Conservation (phyloP, 1,140 invertebrate genomes). For the Panagrolaimus sp. region DNA sequence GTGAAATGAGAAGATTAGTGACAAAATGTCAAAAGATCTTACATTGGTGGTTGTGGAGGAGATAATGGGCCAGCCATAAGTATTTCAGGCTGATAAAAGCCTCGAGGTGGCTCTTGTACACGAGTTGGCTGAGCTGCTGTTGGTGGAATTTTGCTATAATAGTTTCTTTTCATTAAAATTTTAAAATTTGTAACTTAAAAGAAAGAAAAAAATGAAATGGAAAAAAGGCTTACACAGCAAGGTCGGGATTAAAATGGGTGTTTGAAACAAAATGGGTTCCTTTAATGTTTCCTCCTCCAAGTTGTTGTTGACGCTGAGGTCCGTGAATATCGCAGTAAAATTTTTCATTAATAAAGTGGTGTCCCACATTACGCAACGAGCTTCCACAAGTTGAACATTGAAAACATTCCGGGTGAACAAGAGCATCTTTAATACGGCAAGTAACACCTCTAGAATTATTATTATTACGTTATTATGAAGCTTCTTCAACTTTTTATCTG, state of each 20-base stretch:
- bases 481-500: too few species aligned
- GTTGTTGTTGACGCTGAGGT: conserved; percentile 54
- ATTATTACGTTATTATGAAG: too few species aligned
- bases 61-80: neutral
- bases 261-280: neutral
- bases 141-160: conserved; percentile 1
- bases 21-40: neutral
- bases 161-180: too few species aligned
- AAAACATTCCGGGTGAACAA: conserved; percentile 90
- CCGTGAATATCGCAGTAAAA: conserved; percentile 91
- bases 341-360: conserved; percentile 66
- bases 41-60: conserved; percentile 6
- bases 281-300: neutral
- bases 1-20: too few species aligned
- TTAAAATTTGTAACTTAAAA: too few species aligned
- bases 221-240: neutral
- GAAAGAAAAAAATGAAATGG: too few species aligned
- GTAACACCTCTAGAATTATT: conserved; percentile 77
- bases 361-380: conserved; percentile 82
- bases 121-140: neutral
- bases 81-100: conserved; percentile 9
- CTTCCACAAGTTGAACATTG: conserved; percentile 88
- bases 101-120: conserved; percentile 2
- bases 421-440: conserved; percentile 88
- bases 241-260: conserved; percentile 5